A percentile compares a stretch with the other conserved stretches of the same genome.
Conservation (phyloP, 2,888 invertebrate species). For the Leucophenga maculata region DNA sequence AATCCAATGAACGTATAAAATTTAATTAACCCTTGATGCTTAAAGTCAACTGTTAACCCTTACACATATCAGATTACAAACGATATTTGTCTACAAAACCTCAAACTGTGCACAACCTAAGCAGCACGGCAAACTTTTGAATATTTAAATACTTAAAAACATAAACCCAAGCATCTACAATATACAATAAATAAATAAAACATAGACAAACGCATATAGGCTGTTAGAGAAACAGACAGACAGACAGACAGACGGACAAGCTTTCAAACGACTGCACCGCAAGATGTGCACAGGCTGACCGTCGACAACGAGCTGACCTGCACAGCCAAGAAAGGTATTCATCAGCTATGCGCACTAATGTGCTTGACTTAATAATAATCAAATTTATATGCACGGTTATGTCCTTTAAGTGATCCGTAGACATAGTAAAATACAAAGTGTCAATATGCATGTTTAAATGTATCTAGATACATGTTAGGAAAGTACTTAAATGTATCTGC, state of each 20-base stretch:
- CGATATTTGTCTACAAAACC: no score
- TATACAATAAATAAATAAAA: conserved; percentile 51
- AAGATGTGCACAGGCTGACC: conserved; percentile 27
- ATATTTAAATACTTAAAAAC: conserved; percentile 61
- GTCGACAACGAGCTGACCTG: not conserved
- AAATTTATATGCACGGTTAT: conserved; percentile 71
- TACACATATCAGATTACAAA: no score
- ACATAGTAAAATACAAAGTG: conserved; percentile 44
- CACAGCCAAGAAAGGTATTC: conserved; percentile 33
- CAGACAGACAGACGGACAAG: conserved; percentile 1
- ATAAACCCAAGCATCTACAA: conserved; percentile 60
- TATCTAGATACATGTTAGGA: no score
- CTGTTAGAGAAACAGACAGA: not conserved
- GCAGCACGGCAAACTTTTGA: conserved; percentile 32
- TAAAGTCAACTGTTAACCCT: no score
- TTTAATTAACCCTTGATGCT: no score
- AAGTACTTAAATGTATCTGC: not conserved
- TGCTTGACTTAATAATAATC: conserved; percentile 68
- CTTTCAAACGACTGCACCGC: conserved; percentile 14
- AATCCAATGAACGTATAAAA: no score
- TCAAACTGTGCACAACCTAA: no score
- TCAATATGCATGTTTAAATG: conserved; percentile 49
- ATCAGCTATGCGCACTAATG: conserved; percentile 64
- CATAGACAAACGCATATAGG: conserved; percentile 24
- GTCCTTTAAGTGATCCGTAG: conserved; percentile 59